Conservation (phyloP, 2,888 invertebrate genomes). For the Synanthedon andrenaeformis region DNA sequence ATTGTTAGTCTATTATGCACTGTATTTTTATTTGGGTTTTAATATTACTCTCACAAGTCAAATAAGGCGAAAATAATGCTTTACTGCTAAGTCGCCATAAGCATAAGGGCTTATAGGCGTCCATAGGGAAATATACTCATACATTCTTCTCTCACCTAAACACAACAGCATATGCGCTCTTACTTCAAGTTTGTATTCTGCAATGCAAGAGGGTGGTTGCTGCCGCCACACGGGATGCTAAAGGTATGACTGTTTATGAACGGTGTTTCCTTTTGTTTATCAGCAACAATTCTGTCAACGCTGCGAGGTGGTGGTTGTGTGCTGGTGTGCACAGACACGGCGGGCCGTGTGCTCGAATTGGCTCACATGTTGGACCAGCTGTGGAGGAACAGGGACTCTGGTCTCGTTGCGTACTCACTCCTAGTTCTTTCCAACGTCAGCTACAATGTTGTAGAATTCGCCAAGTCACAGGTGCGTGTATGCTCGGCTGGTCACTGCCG, state of each 20-base stretch:
- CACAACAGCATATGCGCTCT: too few species aligned
- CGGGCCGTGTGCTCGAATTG: constrained; percentile 94
- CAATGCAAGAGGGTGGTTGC: too few species aligned
- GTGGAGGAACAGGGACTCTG: constrained; percentile 96
- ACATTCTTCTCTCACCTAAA: too few species aligned
- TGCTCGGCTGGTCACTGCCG: neutral
- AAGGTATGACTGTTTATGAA: too few species aligned
- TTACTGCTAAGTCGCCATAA: too few species aligned
- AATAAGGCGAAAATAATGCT: too few species aligned
- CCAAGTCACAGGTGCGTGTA: constrained; percentile 84
- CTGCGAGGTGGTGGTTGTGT: constrained; percentile 95
- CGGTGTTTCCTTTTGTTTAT: too few species aligned
- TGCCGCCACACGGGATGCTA: too few species aligned
- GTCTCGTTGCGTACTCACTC: constrained; percentile 92
- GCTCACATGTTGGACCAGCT: constrained; percentile 96
- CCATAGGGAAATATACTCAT: neutral
- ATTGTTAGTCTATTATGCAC: too few species aligned
- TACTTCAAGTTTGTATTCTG: too few species aligned
- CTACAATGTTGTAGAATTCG: constrained; percentile 98
- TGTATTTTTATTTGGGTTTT: too few species aligned
- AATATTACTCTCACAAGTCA: too few species aligned
- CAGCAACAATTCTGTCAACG: constrained; percentile 93
- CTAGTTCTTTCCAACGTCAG: constrained; percentile 96
- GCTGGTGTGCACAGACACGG: constrained; percentile 95
- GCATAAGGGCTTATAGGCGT: neutral